Percentiles rank a stretch among this genome's conserved stretches.
phyloP scores from a whole-genome alignment of 2,797 vertebrate genomes.

The Natrix natrix region DNA sequence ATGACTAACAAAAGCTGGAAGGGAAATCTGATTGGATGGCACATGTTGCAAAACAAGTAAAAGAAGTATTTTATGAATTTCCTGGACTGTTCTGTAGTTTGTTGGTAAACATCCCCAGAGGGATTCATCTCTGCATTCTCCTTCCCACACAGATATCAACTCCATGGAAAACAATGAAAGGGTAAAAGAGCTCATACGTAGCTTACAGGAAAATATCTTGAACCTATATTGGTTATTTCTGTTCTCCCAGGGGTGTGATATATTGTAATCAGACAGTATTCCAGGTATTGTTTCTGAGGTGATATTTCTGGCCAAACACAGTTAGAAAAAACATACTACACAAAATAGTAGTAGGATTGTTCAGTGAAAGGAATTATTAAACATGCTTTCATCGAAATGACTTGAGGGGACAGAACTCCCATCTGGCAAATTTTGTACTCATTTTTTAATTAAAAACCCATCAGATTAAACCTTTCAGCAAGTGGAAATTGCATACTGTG shows the following conservation, averaged over 20 bases:
- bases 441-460: neutral
- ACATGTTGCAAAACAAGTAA: neutral
- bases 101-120: neutral
- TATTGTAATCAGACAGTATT: neutral
- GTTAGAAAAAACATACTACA: neutral
- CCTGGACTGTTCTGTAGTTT: neutral
- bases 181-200: neutral
- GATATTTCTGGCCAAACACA: neutral
- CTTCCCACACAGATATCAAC: neutral
- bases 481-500: neutral
- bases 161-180: neutral
- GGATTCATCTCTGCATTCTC: neutral
- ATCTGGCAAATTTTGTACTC: neutral
- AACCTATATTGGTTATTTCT: neutral
- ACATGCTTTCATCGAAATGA: neutral
- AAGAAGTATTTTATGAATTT: neutral
- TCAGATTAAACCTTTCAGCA: neutral
- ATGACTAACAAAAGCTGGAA: neutral
- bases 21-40: neutral
- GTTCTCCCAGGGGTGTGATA: neutral
- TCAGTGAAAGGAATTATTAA: neutral
- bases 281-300: neutral
- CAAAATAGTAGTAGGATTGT: neutral
- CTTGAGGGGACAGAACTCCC: neutral
- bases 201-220: neutral